phyloP scores from a whole-genome alignment of 2,888 invertebrate genomes.

The Chrysopilus asiliformis region DNA sequence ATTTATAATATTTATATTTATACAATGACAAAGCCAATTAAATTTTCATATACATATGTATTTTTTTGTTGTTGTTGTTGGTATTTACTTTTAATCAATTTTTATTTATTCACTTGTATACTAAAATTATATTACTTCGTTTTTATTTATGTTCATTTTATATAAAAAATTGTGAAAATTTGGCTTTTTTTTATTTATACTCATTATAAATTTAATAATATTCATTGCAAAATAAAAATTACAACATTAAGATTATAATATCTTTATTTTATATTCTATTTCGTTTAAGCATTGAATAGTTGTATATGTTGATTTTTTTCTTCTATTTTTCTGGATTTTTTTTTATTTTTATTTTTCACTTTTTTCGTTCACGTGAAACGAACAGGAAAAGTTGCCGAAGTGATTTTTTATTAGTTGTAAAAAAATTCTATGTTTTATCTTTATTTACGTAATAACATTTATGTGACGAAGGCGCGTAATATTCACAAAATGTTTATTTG shows the following conservation, averaged over 20 bases:
- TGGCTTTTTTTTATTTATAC: constrained; percentile 3
- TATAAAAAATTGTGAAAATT: constrained; percentile 6
- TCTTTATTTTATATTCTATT: constrained; percentile 2
- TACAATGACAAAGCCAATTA: no score
- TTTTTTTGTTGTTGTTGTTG: no score
- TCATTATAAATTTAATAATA: no score
- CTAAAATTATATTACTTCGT: constrained; percentile 1
- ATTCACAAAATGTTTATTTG: neutral
- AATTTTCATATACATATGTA: no score
- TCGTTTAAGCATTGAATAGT: constrained; percentile 3
- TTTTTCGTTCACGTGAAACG: constrained; percentile 11
- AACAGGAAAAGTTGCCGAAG: no score
- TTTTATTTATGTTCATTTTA: neutral
- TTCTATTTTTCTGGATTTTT: constrained; percentile 4
- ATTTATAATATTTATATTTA: no score
- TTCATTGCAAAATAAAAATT: no score
- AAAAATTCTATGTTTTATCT: neutral
- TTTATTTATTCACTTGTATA: no score
- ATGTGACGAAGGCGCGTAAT: no score
- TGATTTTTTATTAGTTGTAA: constrained; percentile 5
- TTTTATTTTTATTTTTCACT: constrained; percentile 4
- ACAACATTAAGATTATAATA: constrained; percentile 5
- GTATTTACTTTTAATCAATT: no score
- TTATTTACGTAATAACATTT: no score
- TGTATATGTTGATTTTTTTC: constrained; percentile 5